Evolutionary conservation across 64 coral and sea anemone species (phyloP), one percentile per base, ranked within the genome.

Genomic region (Pachyseris speciosa): DNA sequence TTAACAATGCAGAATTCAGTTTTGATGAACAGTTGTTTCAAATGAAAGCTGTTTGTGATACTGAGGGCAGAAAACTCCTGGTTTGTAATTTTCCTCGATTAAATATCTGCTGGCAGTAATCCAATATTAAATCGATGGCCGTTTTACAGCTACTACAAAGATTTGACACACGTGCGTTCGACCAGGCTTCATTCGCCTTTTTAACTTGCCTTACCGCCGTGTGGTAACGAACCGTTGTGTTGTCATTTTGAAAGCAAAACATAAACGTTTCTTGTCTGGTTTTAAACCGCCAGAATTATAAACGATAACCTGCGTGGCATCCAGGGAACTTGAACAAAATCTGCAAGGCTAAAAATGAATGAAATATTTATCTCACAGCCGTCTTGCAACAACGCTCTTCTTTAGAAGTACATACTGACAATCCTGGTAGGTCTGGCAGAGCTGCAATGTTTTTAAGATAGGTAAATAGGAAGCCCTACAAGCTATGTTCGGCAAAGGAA

Each of bases 211-310:
- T 55, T 55, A 16, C 51, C 51, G 1, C 43, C 11, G 11, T 45
- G 43, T 45, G 43, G 43, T 45, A 11, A 45, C 4, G 43, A 49
- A 75, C 42, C 42, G 12, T 31, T 75, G 43, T 32, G 72, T 75
- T 29, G 72, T 30, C 50, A 49, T 75, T 75, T 75, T n/a, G n/a
- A n/a, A n/a, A n/a, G n/a, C n/a, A n/a, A 75, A 50, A 57, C 7
- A 55, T 36, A 57, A 55, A 15, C 47, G 49, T 78, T 78, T 27
- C 24, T 73, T 22, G 15, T 73, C 29, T 3, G 64, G n/a, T n/a
- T 37, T 20, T 2, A 44, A 50, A 45, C 42, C 41, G 31, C 72
- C 30, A 30, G n/a, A 75, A 75, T 49, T 25, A 5, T 25, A 61
- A 24, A 61, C 58, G 27, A n/a, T 5, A 61, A 27, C 13, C 51